Percentiles rank a stretch among this genome's conserved stretches.
These are phyloP conservation scores for Pan troglodytes DNA, from an alignment of 2,113 vertebrate genomes.

Conservation along the genomic window NHGRI_mPanTro3-v2.1_pri NC_072411.2:79449001-79449500, in stretches of 20 bases:
- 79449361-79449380: background rate
- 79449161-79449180: background rate
- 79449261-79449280: constrained; percentile 11
- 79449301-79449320: constrained; percentile 7
- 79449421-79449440: background rate
- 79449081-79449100: background rate
- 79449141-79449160: background rate
- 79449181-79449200: background rate
- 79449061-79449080: background rate
- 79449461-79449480: background rate
- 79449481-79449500: background rate
- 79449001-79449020: background rate
- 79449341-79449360: background rate
- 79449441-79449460: background rate
- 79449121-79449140: background rate
- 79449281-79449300: background rate
- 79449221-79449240: background rate
- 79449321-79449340: background rate
- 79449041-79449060: background rate
- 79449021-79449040: background rate
- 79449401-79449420: background rate
- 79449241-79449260: background rate
- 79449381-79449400: background rate
- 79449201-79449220: background rate
- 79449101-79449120: background rate